These are phyloP conservation scores for Cenopis cana DNA, from an alignment of 2,888 invertebrate genomes.

Conservation along the genomic window DNA sequence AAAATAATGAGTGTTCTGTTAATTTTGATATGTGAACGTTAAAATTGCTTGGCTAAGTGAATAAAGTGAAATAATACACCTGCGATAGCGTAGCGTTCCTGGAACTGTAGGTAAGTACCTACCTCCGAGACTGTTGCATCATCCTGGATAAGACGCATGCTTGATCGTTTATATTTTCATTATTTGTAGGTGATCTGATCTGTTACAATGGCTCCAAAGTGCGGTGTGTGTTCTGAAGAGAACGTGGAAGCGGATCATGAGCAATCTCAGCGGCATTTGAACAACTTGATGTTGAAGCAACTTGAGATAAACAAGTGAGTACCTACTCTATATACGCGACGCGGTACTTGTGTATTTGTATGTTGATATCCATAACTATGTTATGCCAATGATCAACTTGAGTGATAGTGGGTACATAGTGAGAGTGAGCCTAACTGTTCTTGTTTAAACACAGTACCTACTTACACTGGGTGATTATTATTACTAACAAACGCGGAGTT, in stretches of 20 bases:
- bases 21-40: neutral
- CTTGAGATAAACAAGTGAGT: conserved; percentile 22
- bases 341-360: no score
- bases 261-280: conserved; percentile 11
- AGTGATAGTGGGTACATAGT: no score
- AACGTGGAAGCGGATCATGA: conserved; percentile 17
- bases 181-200: neutral
- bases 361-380: no score
- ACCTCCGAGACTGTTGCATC: conserved; percentile 9
- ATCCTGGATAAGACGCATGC: neutral
- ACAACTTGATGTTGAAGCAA: conserved; percentile 14
- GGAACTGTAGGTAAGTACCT: conserved; percentile 9
- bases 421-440: no score
- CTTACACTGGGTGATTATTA: no score
- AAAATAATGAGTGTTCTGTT: neutral
- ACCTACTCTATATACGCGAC: neutral
- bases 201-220: conserved; percentile 18
- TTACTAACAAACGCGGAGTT: no score
- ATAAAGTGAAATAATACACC: conserved; percentile 4
- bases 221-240: conserved; percentile 15
- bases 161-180: neutral
- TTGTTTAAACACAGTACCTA: no score
- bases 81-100: conserved; percentile 10
- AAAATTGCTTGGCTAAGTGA: neutral
- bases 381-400: no score